A percentile compares a stretch with the other conserved stretches of the same genome.
These are phyloP conservation scores for Lordiphosa fenestrarum DNA, from an alignment of 2,888 invertebrate genomes.

Conservation along the genomic window DNA sequence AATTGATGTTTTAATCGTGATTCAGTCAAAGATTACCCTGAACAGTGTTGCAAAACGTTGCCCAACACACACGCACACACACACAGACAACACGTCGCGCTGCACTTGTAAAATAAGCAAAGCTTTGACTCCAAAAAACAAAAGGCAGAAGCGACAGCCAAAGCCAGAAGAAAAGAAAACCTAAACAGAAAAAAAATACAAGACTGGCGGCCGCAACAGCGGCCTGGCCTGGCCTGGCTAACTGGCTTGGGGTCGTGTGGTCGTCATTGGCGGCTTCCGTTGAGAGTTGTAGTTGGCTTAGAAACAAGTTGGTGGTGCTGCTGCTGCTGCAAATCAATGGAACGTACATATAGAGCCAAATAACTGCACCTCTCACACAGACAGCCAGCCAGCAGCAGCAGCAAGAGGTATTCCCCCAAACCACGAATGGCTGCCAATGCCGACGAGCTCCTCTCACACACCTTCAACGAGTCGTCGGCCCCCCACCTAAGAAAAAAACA, in stretches of 20 bases:
- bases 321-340: slow-evolving; percentile 55
- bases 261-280: slow-evolving; percentile 72
- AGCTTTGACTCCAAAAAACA: slow-evolving; percentile 18
- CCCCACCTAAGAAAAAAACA: slow-evolving; percentile 2
- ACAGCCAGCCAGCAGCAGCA: slow-evolving; percentile 19
- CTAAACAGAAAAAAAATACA: slow-evolving; percentile 24
- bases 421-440: slow-evolving; percentile 49
- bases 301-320: slow-evolving; percentile 45
- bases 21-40: not conserved
- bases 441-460: not conserved
- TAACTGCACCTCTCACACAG: slow-evolving; percentile 59
- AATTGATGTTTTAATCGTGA: too few species aligned
- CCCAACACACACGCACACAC: not conserved
- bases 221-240: slow-evolving; percentile 30
- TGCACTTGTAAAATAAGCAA: slow-evolving; percentile 27
- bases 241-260: slow-evolving; percentile 24
- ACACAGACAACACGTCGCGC: not conserved
- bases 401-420: slow-evolving; percentile 71
- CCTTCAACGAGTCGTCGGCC: not conserved
- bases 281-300: slow-evolving; percentile 35
- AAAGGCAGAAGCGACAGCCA: slow-evolving; percentile 19
- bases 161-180: slow-evolving; percentile 35
- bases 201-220: slow-evolving; percentile 39
- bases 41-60: slow-evolving; percentile 10
- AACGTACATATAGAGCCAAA: slow-evolving; percentile 44